phyloP scores from a whole-genome alignment of 2,113 vertebrate genomes.

The Rhinoptilus africanus region DNA sequence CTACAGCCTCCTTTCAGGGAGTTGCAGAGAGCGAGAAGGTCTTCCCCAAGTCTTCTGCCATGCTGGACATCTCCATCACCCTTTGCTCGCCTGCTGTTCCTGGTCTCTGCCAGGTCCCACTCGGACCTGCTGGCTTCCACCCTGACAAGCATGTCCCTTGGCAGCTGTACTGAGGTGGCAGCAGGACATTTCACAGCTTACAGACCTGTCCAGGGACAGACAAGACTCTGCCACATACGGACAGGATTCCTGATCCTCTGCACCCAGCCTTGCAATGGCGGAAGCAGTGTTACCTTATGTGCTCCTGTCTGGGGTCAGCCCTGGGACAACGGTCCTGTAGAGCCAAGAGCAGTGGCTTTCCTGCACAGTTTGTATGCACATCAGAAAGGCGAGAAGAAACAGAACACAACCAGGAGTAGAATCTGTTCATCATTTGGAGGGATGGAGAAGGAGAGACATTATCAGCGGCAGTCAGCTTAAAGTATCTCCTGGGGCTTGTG shows the following conservation, averaged over 20 bases:
- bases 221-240: no score
- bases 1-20: background rate
- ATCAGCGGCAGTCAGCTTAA: background rate
- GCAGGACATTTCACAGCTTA: background rate
- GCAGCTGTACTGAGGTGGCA: background rate
- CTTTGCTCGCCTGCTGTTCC: background rate
- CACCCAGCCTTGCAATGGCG: background rate
- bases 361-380: background rate
- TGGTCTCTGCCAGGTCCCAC: fast-evolving
- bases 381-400: background rate
- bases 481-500: background rate
- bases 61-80: background rate
- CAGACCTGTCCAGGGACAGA: fast-evolving
- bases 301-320: background rate
- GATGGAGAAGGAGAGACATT: background rate
- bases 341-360: background rate
- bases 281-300: fast-evolving
- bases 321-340: background rate
- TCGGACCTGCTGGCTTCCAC: background rate
- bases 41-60: background rate
- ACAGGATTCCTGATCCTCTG: background rate
- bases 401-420: background rate
- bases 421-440: background rate
- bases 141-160: background rate
- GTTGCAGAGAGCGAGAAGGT: background rate